Conservation (phyloP, 1,140 invertebrate genomes). For the Papilio polyxenes region DNA sequence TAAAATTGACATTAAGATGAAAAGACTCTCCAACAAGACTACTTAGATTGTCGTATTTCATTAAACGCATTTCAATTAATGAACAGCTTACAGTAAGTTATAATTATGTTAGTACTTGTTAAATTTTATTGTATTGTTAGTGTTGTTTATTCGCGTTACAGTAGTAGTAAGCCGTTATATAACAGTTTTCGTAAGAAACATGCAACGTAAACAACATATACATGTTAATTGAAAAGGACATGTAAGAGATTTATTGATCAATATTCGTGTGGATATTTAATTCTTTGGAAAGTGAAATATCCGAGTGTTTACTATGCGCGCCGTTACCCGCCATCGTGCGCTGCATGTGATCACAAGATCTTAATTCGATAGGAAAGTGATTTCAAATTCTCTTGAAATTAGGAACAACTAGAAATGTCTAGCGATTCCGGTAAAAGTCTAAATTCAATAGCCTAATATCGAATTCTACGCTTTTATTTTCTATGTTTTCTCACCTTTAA, state of each 20-base stretch:
- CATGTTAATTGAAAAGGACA: not conserved
- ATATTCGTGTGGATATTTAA: conserved; percentile 43
- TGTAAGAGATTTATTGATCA: conserved; percentile 26
- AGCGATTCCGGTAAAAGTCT: not conserved
- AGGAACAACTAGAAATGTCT: conserved; percentile 22
- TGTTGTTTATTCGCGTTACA: not conserved
- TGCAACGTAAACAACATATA: not conserved
- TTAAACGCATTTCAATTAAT: not conserved
- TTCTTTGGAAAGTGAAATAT: conserved; percentile 48
- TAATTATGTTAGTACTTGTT: not conserved
- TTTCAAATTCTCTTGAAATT: conserved; percentile 25
- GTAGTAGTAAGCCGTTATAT: not conserved
- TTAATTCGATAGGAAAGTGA: conserved; percentile 44
- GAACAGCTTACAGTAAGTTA: not conserved
- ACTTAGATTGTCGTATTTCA: not conserved
- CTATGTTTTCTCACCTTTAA: not conserved
- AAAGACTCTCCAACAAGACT: not conserved
- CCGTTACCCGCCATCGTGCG: conserved; percentile 30
- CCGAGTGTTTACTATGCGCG: conserved; percentile 42
- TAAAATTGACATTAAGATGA: not conserved
- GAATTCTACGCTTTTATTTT: not conserved
- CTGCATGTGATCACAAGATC: conserved; percentile 38
- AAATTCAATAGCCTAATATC: not conserved
- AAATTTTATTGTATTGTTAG: not conserved
- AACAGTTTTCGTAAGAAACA: not conserved